Conservation (phyloP, 2,888 invertebrate species). For the Thereva unica region DNA sequence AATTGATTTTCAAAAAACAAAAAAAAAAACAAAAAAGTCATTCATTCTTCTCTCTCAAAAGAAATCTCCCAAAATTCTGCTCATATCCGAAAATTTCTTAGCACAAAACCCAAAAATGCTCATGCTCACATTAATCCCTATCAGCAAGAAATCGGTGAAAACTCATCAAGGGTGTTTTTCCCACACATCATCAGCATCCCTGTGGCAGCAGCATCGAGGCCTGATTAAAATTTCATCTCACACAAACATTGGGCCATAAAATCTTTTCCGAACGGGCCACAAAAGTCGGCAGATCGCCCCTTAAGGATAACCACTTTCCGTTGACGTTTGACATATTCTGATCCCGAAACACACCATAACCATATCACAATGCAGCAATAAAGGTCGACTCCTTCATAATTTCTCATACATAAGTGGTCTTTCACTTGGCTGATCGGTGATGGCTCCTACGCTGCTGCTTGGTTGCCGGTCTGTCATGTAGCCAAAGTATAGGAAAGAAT, state of each 20-base stretch:
- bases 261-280: constrained; percentile 30
- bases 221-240: constrained; percentile 41
- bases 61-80: too few species aligned
- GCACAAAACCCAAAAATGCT: too few species aligned
- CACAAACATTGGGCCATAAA: constrained; percentile 35
- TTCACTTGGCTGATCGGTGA: constrained; percentile 14
- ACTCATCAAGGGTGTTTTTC: constrained; percentile 25
- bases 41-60: too few species aligned
- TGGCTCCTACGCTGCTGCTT: constrained; percentile 21
- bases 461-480: not conserved
- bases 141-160: constrained; percentile 4
- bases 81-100: too few species aligned
- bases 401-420: constrained; percentile 35
- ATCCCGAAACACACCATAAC: constrained; percentile 35
- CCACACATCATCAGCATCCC: constrained; percentile 33
- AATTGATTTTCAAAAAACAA: too few species aligned
- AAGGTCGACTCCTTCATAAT: constrained; percentile 37
- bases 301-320: constrained; percentile 39
- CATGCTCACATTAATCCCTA: not conserved
- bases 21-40: too few species aligned
- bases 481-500: constrained; percentile 20
- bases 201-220: constrained; percentile 3
- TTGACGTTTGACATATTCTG: constrained; percentile 42
- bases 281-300: constrained; percentile 37
- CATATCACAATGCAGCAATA: constrained; percentile 32